Base-by-base conservation (phyloP, 1,140 invertebrate genomes). In the Protaetia brevitarsis region DNA sequence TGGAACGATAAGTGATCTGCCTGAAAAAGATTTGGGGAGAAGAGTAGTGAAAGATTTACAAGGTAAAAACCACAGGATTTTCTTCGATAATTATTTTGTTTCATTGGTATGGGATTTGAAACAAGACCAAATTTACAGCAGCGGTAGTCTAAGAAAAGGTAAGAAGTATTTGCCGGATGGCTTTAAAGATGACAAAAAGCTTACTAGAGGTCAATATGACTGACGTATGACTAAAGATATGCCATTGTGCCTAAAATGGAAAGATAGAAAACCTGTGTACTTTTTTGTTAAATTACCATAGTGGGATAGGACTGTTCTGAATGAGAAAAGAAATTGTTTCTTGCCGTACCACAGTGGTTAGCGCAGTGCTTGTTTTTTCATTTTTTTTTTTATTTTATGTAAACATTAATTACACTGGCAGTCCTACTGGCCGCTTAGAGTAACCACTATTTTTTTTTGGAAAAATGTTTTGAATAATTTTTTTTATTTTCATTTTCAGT, bases 41-140 rank as follows among this genome's bases (percentile, higher is more conserved):
- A 59, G 57, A 29, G 57, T 59, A 2, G 57, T 28, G 13, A 59
- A 26, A 59, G 57, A 59, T 11, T 69, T 75, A 65, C 65, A 68
- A 68, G 70, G 74, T 65, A 72, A 74, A 30, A 57, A 61, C 16
- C 66, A 73, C 65, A 16, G 60, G 26, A 68, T 81, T 23, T 75
- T 71, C 69, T 79, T 80, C 70, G 78, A 81, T 65, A 80, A 81
- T 74, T 80, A 69, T 77, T 81, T 81, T 70, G 66, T 79, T 64
- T 63, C 66, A 41, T 65, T 81, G 6, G 59, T 80, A 66, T 37
- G 76, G 30, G 67, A 73, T 37, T 69, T 81, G 51, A 70, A 75
- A 68, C 59, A 69, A 59, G 73, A 77, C 45, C 51, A 69, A 21
- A 78, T 79, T 60, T 73, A 68, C 67, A 70, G 76, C 27, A 78